Conservation (phyloP, 2,113 vertebrate genomes). For the Micronycteris hirsuta region DNA sequence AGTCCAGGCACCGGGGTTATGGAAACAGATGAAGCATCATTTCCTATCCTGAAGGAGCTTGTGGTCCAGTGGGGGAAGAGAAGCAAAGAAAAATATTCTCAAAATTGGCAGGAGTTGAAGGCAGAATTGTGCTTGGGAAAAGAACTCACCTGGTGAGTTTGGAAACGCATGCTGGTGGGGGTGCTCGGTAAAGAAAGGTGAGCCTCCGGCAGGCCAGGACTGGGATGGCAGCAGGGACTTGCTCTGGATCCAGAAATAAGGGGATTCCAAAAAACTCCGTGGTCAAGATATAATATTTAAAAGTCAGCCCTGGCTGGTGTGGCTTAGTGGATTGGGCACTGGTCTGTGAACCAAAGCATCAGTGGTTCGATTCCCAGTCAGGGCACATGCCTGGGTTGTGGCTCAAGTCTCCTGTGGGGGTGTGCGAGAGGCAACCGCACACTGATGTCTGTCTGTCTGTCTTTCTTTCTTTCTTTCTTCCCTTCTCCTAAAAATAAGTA, state of each 20-base stretch:
- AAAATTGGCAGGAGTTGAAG: neutral
- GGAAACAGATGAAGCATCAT: neutral
- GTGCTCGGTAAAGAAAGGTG: neutral
- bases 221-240: neutral
- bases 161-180: neutral
- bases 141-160: neutral
- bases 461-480: too few relatives aligned
- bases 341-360: too few relatives aligned
- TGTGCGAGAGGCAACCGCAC: too few relatives aligned
- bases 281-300: neutral
- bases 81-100: neutral
- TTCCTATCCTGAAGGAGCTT: neutral
- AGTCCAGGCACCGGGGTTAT: neutral
- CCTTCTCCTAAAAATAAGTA: too few relatives aligned
- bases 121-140: neutral
- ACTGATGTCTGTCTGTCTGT: too few relatives aligned
- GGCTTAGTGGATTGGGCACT: too few relatives aligned
- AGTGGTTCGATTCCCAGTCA: too few relatives aligned
- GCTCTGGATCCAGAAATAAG: neutral
- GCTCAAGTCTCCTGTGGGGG: too few relatives aligned
- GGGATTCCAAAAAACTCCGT: neutral
- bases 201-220: neutral
- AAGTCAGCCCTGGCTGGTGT: neutral
- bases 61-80: neutral
- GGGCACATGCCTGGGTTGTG: too few relatives aligned